Percentiles rank a stretch among this genome's conserved stretches.
phyloP scores from a whole-genome alignment of 2,888 invertebrate species.

The Netelia melanura region DNA sequence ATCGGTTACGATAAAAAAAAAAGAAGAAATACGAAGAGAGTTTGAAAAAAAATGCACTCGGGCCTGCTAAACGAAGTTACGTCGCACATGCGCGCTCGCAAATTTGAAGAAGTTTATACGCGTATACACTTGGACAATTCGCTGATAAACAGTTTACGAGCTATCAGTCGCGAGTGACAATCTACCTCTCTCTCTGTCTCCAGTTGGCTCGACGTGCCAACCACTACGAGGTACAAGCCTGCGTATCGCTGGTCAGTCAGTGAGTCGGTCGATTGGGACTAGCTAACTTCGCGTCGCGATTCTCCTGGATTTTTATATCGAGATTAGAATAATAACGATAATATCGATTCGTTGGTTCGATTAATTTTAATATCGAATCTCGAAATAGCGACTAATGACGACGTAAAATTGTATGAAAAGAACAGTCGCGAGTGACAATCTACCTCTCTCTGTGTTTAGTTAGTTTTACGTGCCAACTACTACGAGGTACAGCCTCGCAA shows the following conservation, averaged over 20 bases:
- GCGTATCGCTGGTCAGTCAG: not conserved
- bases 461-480: conserved; percentile 21
- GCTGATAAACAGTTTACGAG: conserved; percentile 51
- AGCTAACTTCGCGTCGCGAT: not conserved
- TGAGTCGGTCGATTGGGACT: conserved; percentile 14
- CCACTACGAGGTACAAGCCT: conserved; percentile 24
- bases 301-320: too few relatives aligned
- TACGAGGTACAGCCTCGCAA: not conserved
- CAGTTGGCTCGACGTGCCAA: not conserved
- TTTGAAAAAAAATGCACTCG: not conserved
- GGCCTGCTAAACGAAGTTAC: not conserved
- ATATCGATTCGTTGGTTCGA: not conserved
- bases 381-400: too few relatives aligned
- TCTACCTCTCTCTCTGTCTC: conserved; percentile 20
- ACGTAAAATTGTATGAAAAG: too few relatives aligned
- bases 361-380: too few relatives aligned
- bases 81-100: not conserved
- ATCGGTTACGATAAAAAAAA: not conserved
- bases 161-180: conserved; percentile 56
- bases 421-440: conserved; percentile 55
- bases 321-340: not conserved
- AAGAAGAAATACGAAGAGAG: not conserved
- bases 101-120: not conserved
- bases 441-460: not conserved
- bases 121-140: conserved; percentile 27